phyloP scores from a whole-genome alignment of 1,140 invertebrate genomes.

The Pemphigus obesinymphae region DNA sequence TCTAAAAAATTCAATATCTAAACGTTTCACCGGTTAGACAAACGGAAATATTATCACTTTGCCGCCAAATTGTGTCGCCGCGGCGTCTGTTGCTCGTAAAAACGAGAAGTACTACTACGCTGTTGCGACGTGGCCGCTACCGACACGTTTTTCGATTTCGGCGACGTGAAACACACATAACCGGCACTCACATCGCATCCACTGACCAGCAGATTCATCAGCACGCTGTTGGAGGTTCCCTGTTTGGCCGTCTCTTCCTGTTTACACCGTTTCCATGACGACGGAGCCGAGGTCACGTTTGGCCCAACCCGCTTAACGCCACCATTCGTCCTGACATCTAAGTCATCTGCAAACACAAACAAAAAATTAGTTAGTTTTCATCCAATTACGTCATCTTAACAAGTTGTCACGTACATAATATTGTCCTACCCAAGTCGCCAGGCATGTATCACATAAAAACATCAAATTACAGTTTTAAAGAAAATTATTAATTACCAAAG shows the following conservation, averaged over 20 bases:
- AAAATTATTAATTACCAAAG: too few species aligned
- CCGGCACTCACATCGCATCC: conserved; percentile 86
- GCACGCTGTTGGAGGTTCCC: conserved; percentile 58
- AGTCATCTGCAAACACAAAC: neutral
- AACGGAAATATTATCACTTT: conserved; percentile 13
- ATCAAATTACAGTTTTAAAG: too few species aligned
- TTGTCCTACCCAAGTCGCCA: too few species aligned
- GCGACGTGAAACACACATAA: conserved; percentile 66
- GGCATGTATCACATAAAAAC: too few species aligned
- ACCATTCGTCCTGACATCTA: neutral
- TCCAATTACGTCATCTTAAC: neutral
- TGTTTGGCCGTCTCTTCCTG: conserved; percentile 41
- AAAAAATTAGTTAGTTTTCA: too few species aligned
- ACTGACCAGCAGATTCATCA: conserved; percentile 86
- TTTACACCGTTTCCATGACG: conserved; percentile 26
- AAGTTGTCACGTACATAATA: too few species aligned
- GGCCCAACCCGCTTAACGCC: conserved; percentile 15
- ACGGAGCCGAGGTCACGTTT: neutral
- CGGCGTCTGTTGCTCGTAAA: conserved; percentile 5
- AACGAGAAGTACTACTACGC: neutral
- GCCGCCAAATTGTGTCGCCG: conserved; percentile 9
- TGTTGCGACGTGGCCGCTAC: neutral
- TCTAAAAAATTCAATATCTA: neutral
- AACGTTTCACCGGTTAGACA: neutral
- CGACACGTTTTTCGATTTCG: conserved; percentile 28